phyloP scores from a whole-genome alignment of 2,888 invertebrate genomes.

The Ochlodes sylvanus region DNA sequence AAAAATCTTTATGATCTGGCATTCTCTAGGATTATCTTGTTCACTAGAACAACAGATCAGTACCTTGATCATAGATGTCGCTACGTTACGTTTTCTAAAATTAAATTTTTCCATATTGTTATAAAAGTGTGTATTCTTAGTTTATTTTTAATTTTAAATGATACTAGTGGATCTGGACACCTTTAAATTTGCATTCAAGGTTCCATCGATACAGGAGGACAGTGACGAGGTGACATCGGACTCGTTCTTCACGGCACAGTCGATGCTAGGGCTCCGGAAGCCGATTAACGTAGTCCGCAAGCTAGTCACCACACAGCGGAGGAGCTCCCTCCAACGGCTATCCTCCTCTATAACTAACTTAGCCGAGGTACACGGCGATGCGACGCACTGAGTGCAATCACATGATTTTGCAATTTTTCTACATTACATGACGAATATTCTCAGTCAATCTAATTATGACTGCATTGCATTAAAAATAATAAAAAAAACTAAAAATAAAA shows the following conservation, averaged over 20 bases:
- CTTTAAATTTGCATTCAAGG: conserved; percentile 72
- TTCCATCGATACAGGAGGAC: conserved; percentile 71
- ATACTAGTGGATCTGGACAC: conserved; percentile 17
- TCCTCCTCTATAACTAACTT: conserved; percentile 81
- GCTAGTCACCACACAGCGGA: conserved; percentile 79
- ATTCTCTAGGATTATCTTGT: too few species aligned
- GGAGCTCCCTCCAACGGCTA: conserved; percentile 78
- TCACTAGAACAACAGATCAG: too few species aligned
- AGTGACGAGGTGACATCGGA: conserved; percentile 68
- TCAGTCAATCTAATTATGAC: too few species aligned
- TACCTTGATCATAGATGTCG: too few species aligned
- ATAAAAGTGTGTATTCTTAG: background rate
- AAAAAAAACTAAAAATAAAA: too few species aligned
- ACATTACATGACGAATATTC: background rate
- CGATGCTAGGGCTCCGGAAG: conserved; percentile 73
- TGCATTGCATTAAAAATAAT: too few species aligned
- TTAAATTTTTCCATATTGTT: too few species aligned
- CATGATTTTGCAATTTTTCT: conserved; percentile 42
- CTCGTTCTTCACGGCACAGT: conserved; percentile 69
- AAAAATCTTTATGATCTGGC: too few species aligned
- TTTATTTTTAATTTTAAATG: background rate
- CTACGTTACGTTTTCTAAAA: too few species aligned
- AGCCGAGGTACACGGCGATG: conserved; percentile 76
- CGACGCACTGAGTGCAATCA: conserved; percentile 65
- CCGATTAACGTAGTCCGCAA: conserved; percentile 81